Conservation (phyloP, 1,140 invertebrate species). For the Caenorhabditis elegans region WBcel235 BX284606.5:14970001-14970500, state of each 20-base stretch:
- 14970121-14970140: slow-evolving; percentile 9
- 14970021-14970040: slow-evolving; percentile 76
- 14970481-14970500: not conserved
- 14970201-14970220: slow-evolving; percentile 66
- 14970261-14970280: not conserved
- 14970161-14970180: slow-evolving; percentile 71
- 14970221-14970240: slow-evolving; percentile 54
- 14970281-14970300: not conserved
- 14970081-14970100: slow-evolving; percentile 81
- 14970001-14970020: slow-evolving; percentile 82
- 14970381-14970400: no score
- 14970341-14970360: no score
- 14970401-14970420: not conserved
- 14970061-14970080: slow-evolving; percentile 82
- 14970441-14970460: not conserved
- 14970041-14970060: slow-evolving; percentile 79
- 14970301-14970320: no score
- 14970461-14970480: not conserved
- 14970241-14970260: slow-evolving; percentile 49
- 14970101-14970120: slow-evolving; percentile 81
- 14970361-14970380: no score
- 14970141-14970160: no score
- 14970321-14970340: no score
- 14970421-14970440: not conserved
- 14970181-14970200: slow-evolving; percentile 72